phyloP scores from a whole-genome alignment of 2,797 vertebrate species.

The Danio tinwini region DNA sequence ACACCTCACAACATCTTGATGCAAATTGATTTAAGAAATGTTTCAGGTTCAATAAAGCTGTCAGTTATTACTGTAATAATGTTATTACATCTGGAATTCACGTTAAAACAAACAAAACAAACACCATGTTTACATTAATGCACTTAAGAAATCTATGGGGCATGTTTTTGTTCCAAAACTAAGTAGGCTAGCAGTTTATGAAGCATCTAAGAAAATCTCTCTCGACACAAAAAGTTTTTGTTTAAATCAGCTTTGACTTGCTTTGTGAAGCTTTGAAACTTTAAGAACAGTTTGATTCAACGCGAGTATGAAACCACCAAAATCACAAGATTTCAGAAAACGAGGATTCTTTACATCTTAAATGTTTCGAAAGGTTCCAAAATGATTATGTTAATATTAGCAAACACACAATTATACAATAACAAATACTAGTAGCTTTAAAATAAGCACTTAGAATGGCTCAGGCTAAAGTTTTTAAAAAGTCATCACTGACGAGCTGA shows the following conservation, averaged over 20 bases:
- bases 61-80: not conserved
- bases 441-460: no score
- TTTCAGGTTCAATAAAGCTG: not conserved
- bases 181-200: not conserved
- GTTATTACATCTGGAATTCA: not conserved
- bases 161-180: not conserved
- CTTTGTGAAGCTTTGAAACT: not conserved
- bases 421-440: no score
- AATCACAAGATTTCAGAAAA: not conserved
- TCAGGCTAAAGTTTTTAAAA: no score
- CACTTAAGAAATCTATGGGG: not conserved
- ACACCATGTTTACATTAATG: slow-evolving; percentile 9
- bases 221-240: not conserved
- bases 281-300: not conserved
- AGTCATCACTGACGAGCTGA: no score
- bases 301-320: not conserved
- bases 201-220: not conserved
- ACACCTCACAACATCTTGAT: not conserved
- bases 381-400: no score
- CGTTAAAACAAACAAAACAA: not conserved
- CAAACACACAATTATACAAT: no score
- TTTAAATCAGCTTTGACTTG: not conserved
- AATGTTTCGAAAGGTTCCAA: no score
- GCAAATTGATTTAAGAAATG: not conserved
- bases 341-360: not conserved